phyloP scores from a whole-genome alignment of 2,888 invertebrate genomes.

The Formica aserva region DNA sequence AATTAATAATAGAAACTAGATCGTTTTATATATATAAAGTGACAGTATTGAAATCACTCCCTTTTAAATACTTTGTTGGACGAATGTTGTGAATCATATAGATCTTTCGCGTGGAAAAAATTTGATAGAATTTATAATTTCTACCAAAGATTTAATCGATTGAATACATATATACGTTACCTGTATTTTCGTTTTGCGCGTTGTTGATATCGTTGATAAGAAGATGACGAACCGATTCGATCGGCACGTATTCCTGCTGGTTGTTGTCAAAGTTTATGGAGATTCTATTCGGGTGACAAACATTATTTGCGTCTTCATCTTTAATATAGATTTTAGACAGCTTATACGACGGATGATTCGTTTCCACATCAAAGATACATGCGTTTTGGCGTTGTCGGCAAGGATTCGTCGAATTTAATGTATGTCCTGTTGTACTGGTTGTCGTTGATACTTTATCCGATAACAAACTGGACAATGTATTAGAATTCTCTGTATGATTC shows the following conservation, averaged over 20 bases:
- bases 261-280: conserved; percentile 75
- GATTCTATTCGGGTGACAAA: conserved; percentile 69
- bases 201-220: conserved; percentile 76
- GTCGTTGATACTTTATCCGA: conserved; percentile 57
- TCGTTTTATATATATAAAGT: not conserved
- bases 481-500: conserved; percentile 88
- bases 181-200: conserved; percentile 60
- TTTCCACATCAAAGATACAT: conserved; percentile 37
- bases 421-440: conserved; percentile 32
- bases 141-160: not conserved
- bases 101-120: not conserved
- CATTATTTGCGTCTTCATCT: conserved; percentile 69
- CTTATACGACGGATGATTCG: conserved; percentile 70
- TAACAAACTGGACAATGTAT: conserved; percentile 47
- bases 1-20: not conserved
- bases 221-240: conserved; percentile 81
- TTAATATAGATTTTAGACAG: conserved; percentile 62
- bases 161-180: conserved; percentile 51
- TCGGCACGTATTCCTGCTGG: conserved; percentile 83
- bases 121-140: not conserved
- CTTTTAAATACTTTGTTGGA: not conserved
- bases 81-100: not conserved
- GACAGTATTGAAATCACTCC: not conserved
- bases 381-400: conserved; percentile 56
- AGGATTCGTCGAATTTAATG: conserved; percentile 46